Conservation (phyloP, 2,888 invertebrate species). For the Muschampia plurimacula region DNA sequence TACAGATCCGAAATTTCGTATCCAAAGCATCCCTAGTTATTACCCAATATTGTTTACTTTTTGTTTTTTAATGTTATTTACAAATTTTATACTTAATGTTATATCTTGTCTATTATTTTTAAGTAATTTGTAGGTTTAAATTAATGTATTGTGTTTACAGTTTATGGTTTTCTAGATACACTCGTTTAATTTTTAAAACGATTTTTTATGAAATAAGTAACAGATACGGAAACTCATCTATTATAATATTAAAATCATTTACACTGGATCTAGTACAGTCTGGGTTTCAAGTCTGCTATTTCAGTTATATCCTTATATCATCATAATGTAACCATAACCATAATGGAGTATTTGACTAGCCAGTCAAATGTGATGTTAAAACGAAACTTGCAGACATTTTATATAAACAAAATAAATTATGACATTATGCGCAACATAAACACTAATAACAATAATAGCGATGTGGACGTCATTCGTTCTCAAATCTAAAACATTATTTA, state of each 20-base stretch:
- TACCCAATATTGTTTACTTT: conserved; percentile 13
- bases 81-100: conserved; percentile 19
- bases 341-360: no score
- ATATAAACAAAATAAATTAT: no score
- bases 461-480: no score
- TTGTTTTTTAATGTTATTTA: conserved; percentile 29
- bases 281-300: neutral
- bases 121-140: neutral
- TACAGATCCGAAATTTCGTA: neutral
- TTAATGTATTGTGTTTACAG: neutral
- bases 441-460: no score
- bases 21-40: neutral
- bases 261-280: neutral
- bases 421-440: no score
- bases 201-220: conserved; percentile 19
- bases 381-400: no score
- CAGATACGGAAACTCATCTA: conserved; percentile 10
- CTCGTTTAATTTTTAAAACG: conserved; percentile 23
- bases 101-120: conserved; percentile 11
- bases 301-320: neutral
- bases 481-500: no score
- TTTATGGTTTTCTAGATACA: conserved; percentile 12
- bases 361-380: no score
- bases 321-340: neutral
- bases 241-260: neutral